phyloP scores from a whole-genome alignment of 2,888 invertebrate species.

The Parnassius mnemosyne region DNA sequence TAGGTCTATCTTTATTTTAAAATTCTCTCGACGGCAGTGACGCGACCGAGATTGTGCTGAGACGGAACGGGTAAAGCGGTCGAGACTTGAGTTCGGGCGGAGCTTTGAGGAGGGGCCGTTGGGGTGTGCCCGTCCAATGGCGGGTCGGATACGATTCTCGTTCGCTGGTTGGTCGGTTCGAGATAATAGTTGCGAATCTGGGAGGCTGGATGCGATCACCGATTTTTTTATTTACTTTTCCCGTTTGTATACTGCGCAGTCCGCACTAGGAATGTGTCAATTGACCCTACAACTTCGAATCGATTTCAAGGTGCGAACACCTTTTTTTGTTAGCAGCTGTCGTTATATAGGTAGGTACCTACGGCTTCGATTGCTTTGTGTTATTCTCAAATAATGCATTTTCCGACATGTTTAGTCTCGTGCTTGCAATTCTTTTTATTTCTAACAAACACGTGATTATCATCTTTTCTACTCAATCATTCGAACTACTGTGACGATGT shows the following conservation, averaged over 20 bases:
- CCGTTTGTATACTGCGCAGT: conserved; percentile 9
- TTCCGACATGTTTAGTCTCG: neutral
- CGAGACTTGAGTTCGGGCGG: conserved; percentile 27
- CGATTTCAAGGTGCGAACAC: conserved; percentile 67
- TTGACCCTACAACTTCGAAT: conserved; percentile 67
- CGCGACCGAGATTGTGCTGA: conserved; percentile 52
- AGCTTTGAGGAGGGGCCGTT: conserved; percentile 74
- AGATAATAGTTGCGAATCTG: conserved; percentile 77
- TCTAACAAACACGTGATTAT: neutral
- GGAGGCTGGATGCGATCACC: conserved; percentile 69
- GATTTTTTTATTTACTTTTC: conserved; percentile 61
- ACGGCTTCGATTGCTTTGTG: conserved; percentile 11
- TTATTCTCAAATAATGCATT: neutral
- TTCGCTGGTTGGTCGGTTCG: conserved; percentile 61
- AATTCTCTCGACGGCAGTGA: conserved; percentile 48
- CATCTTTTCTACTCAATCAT: neutral
- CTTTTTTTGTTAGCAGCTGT: conserved; percentile 42
- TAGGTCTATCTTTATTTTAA: conserved; percentile 42
- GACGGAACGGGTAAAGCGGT: conserved; percentile 55
- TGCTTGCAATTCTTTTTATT: neutral
- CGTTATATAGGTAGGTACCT: conserved; percentile 26
- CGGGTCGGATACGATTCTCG: conserved; percentile 36
- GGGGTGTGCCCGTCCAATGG: conserved; percentile 54
- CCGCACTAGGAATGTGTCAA: conserved; percentile 58
- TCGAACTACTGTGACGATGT: neutral